Percentiles rank a stretch among this genome's conserved stretches.
phyloP scores from a whole-genome alignment of 1,140 invertebrate genomes.

The Philopotamus ludificatus region DNA sequence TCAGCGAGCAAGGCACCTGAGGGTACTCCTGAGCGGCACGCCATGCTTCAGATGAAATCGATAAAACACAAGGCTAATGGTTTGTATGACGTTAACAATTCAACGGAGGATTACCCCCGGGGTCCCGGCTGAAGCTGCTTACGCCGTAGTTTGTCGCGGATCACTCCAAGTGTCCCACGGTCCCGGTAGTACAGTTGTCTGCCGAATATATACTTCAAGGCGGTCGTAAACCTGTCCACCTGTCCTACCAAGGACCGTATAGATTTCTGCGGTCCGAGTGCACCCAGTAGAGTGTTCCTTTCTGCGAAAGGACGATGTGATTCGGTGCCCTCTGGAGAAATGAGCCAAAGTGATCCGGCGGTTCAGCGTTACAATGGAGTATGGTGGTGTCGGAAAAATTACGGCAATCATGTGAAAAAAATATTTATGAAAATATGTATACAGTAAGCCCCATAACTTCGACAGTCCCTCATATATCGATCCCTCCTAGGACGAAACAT shows the following conservation, averaged over 20 bases:
- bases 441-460: no score
- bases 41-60: no score
- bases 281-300: not conserved
- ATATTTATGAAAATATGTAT: no score
- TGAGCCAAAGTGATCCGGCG: conserved; percentile 8
- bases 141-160: not conserved
- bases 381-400: not conserved
- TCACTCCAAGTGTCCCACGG: not conserved
- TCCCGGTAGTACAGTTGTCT: conserved; percentile 9
- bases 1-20: no score
- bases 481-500: no score
- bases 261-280: not conserved
- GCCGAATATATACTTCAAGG: conserved; percentile 3
- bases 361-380: not conserved
- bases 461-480: no score
- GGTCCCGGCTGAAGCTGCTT: not conserved
- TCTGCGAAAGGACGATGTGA: not conserved
- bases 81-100: not conserved
- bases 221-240: conserved; percentile 13
- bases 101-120: not conserved
- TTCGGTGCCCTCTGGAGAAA: conserved; percentile 19
- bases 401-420: no score
- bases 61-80: no score
- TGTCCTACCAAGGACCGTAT: conserved; percentile 2
- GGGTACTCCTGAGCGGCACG: no score